Base-by-base conservation (phyloP, 2,113 vertebrate genomes). In the Holacanthus passer region DNA sequence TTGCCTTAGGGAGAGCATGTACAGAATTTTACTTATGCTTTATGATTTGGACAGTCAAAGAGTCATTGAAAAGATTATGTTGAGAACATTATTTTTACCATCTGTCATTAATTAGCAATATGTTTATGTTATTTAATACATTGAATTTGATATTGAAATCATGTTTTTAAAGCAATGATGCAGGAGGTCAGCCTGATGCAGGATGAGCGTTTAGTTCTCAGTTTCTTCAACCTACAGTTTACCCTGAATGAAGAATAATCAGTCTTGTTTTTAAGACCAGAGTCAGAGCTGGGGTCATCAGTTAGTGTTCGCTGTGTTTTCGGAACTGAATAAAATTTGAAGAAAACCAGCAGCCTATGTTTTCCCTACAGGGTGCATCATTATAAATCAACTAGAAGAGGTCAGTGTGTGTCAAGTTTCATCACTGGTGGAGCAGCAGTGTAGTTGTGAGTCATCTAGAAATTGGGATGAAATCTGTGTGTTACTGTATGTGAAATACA, bases 1-100 rank as follows among this genome's bases (percentile, higher is more conserved):
- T 63, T 82, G 77, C 79, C 79, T 87, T 37, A 77, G 37, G 10
- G 43, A 71, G 22, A 75, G 58, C 60, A 70, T 85, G 76, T 75
- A 83, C 62, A 83, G 29, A 24, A 24, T 66, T 69, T 69, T 48
- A 72, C 17, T 31, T 43, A 9, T 43, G n/a, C 43, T 43, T 27
- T 43, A 41, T 24, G 12, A 8, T 41, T 39, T 45, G 19, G 58
- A 24, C 11, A 2, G 6, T 14, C 14, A 37, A 5, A 4, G 19
- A 56, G 31, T 6, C 29, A 63, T n/a, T 68, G 41, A 29, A 64
- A 45, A 35, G 7, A 1, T 81, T 32, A 1, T 19, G 43, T 45
- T 55, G 19, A 35, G 6, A 41, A 48, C 4, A 27, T 53, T 45
- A 29, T 62, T 66, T 60, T 76, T 50, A 27, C 43, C 11, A 37